Conservation (phyloP, 2,888 invertebrate species). For the Sthenelais limicola region DNA sequence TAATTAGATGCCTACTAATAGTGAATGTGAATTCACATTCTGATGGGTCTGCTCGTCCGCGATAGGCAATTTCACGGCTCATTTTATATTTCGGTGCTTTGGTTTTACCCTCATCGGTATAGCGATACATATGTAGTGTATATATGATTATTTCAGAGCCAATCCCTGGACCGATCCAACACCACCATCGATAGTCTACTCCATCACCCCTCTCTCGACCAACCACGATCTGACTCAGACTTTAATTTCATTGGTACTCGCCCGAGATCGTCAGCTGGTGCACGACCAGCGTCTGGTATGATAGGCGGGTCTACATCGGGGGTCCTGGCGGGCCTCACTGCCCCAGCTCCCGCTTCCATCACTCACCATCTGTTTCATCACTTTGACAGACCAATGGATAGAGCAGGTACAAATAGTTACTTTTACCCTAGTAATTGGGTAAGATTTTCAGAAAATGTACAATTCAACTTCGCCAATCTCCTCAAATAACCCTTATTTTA, state of each 20-base stretch:
- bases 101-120: not conserved
- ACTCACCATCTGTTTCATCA: conserved; percentile 58
- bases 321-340: not conserved
- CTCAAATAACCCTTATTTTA: no score
- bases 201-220: not conserved
- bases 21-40: no score
- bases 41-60: no score
- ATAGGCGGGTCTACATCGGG: not conserved
- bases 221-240: not conserved
- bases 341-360: conserved; percentile 22
- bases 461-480: no score
- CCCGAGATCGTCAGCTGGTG: no score
- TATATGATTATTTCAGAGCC: not conserved
- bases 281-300: no score
- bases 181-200: not conserved
- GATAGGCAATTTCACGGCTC: no score
- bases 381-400: conserved; percentile 40
- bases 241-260: not conserved
- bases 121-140: not conserved
- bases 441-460: no score
- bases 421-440: no score
- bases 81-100: not conserved
- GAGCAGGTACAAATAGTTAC: not conserved
- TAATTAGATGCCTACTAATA: no score
- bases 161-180: not conserved